These are phyloP conservation scores for Mugil cephalus DNA, from an alignment of 2,113 vertebrate genomes.

Conservation along the genomic window DNA sequence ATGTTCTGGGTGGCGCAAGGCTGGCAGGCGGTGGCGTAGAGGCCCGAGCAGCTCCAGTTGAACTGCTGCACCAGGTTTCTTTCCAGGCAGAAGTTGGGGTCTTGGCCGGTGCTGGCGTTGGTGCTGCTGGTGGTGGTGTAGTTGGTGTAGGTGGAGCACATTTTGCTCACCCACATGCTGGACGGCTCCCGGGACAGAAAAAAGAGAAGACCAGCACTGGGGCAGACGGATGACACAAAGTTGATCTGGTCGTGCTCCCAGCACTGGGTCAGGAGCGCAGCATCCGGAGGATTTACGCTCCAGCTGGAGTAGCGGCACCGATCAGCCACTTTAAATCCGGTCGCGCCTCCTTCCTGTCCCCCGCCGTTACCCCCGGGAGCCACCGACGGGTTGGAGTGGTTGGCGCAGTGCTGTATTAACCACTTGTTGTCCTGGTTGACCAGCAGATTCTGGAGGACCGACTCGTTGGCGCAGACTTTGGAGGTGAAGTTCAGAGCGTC, in stretches of 20 bases:
- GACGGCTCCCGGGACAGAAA: constrained; percentile 74
- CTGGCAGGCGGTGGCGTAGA: constrained; percentile 75
- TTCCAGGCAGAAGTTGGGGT: constrained; percentile 62
- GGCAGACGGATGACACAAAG: constrained; percentile 80
- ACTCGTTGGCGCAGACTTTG: constrained; percentile 78
- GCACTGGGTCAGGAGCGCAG: constrained; percentile 78
- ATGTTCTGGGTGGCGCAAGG: constrained; percentile 61
- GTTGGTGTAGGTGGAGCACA: constrained; percentile 76
- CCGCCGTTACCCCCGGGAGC: constrained; percentile 17
- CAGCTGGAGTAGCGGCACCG: constrained; percentile 84
- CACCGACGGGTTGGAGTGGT: constrained; percentile 54
- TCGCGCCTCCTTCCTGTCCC: constrained; percentile 10
- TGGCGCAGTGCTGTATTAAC: constrained; percentile 81
- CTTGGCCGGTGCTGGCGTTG: constrained; percentile 3
- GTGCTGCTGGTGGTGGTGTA: constrained; percentile 32
- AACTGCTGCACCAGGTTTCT: constrained; percentile 72
- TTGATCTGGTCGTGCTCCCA: constrained; percentile 83
- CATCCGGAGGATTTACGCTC: constrained; percentile 70
- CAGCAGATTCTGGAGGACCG: constrained; percentile 79
- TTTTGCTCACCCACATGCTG: constrained; percentile 77
- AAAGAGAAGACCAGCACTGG: constrained; percentile 60
- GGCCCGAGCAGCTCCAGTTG: constrained; percentile 82
- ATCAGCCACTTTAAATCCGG: constrained; percentile 62
- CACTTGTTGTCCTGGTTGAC: constrained; percentile 83
- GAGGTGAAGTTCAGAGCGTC: constrained; percentile 82